These are phyloP conservation scores for Pycnomerus fuliginosus DNA, from an alignment of 2,888 invertebrate species.

Conservation along the genomic window DNA sequence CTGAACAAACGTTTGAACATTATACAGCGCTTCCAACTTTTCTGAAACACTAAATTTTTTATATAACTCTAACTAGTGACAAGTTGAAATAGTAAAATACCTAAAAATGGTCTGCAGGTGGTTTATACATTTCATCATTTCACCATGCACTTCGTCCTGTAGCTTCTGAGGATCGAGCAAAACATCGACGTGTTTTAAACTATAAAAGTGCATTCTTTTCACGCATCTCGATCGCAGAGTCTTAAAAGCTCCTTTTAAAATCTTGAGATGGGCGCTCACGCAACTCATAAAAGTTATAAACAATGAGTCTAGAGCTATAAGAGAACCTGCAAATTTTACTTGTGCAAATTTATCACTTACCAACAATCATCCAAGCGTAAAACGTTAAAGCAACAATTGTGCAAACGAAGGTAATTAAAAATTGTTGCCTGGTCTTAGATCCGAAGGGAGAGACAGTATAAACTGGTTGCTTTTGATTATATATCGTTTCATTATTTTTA, in stretches of 20 bases:
- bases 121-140: slow-evolving; percentile 28
- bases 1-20: slow-evolving; percentile 29
- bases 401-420: slow-evolving; percentile 22
- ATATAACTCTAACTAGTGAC: not conserved
- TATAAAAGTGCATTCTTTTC: slow-evolving; percentile 6
- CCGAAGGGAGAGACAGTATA: slow-evolving; percentile 27
- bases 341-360: slow-evolving; percentile 10
- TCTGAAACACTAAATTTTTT: slow-evolving; percentile 22
- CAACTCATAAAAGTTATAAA: slow-evolving; percentile 31
- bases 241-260: slow-evolving; percentile 29
- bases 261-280: slow-evolving; percentile 28
- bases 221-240: slow-evolving; percentile 24
- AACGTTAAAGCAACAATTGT: slow-evolving; percentile 19
- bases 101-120: slow-evolving; percentile 30
- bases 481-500: slow-evolving; percentile 13
- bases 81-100: too few species aligned
- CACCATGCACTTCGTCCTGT: slow-evolving; percentile 23
- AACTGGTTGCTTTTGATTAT: slow-evolving; percentile 23
- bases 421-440: slow-evolving; percentile 13
- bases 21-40: slow-evolving; percentile 30
- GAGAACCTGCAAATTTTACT: slow-evolving; percentile 1
- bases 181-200: slow-evolving; percentile 1
- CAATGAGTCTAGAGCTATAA: slow-evolving; percentile 29
- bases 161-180: slow-evolving; percentile 16
- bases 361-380: slow-evolving; percentile 26